Evolutionary conservation across 2,888 invertebrate species (phyloP).

Genomic region (Alsophila aescularia): DNA sequence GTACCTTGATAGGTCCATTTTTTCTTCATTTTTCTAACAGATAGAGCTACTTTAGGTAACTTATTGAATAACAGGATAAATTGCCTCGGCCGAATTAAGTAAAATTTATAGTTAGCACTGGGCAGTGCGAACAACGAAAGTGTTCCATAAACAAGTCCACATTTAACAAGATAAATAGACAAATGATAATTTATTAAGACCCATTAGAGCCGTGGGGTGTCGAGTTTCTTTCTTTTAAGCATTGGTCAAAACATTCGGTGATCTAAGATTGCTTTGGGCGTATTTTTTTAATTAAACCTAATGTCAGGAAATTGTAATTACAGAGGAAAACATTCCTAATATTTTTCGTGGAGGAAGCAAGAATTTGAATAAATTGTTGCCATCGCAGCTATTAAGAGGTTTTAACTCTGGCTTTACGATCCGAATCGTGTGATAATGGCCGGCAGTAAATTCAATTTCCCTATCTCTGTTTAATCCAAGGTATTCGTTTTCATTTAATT

Average conservation of each 20-base stretch:
- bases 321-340: conserved; percentile 43
- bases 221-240: background rate
- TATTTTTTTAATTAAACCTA: conserved; percentile 26
- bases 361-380: conserved; percentile 68
- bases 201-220: conserved; percentile 14
- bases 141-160: conserved; percentile 50
- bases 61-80: conserved; percentile 54
- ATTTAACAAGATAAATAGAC: conserved; percentile 39
- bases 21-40: conserved; percentile 41
- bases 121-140: conserved; percentile 51
- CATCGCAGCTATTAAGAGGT: conserved; percentile 62
- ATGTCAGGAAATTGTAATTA: conserved; percentile 45
- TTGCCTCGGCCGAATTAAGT: conserved; percentile 48
- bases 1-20: conserved; percentile 32
- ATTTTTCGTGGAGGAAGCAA: conserved; percentile 49
- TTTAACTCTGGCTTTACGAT: conserved; percentile 65
- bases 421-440: conserved; percentile 64
- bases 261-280: conserved; percentile 6
- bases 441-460: conserved; percentile 61
- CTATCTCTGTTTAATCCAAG: conserved; percentile 57
- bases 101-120: conserved; percentile 54
- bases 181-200: conserved; percentile 41
- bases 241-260: conserved; percentile 9
- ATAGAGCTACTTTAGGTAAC: conserved; percentile 24
- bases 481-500: conserved; percentile 51